Percentiles rank a stretch among this genome's conserved stretches.
phyloP scores from a whole-genome alignment of 1,140 invertebrate species.

The Hycleus phaleratus region DNA sequence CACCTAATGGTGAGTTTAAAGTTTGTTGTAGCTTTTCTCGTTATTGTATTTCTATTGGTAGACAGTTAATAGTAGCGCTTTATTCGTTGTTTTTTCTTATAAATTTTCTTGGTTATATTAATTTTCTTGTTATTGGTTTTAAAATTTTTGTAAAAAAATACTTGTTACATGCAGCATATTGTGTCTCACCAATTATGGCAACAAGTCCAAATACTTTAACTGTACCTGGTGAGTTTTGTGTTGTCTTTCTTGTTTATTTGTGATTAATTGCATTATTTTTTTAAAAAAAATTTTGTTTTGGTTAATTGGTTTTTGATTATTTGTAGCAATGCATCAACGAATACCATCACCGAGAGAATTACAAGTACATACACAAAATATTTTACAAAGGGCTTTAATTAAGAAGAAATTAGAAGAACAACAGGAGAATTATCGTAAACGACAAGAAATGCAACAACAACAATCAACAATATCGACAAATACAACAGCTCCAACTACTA shows the following conservation, averaged over 20 bases:
- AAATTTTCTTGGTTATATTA: not conserved
- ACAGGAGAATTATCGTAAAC: constrained; percentile 68
- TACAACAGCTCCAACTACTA: constrained; percentile 20
- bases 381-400: constrained; percentile 73
- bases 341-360: constrained; percentile 76
- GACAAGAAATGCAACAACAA: constrained; percentile 57
- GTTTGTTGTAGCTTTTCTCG: not conserved
- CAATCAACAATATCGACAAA: constrained; percentile 18
- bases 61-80: not conserved
- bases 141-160: not conserved
- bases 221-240: constrained; percentile 42
- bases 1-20: constrained; percentile 44
- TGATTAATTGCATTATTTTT: not conserved
- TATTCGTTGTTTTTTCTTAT: not conserved
- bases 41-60: not conserved
- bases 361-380: constrained; percentile 71
- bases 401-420: constrained; percentile 83
- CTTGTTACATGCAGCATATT: constrained; percentile 54
- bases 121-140: not conserved
- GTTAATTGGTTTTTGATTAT: not conserved
- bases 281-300: not conserved
- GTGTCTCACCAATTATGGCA: constrained; percentile 57
- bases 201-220: constrained; percentile 55
- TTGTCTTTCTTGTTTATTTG: not conserved
- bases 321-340: constrained; percentile 53